A percentile compares a stretch with the other conserved stretches of the same genome.
These are phyloP conservation scores for Crocodylus rhombifer DNA, from an alignment of 2,797 vertebrate genomes.

Conservation along the genomic window DNA sequence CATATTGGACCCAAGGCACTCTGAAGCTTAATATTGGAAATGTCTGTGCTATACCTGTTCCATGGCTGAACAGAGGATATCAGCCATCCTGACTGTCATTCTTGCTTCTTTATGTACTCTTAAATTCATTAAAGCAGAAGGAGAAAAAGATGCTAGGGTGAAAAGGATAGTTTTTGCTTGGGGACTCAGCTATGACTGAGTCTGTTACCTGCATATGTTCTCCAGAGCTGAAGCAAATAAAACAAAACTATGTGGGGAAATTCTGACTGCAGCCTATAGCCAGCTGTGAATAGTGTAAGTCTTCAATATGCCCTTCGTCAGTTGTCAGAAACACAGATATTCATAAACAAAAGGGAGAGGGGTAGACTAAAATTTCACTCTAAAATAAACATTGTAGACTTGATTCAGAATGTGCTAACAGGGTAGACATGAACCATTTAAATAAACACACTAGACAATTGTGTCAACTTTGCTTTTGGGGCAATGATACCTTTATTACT, in stretches of 20 bases:
- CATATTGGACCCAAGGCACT: background rate
- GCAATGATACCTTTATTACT: slow-evolving; percentile 34
- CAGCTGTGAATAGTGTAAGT: slow-evolving; percentile 48
- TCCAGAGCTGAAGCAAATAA: slow-evolving; percentile 27
- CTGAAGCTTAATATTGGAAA: background rate
- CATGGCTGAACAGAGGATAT: background rate
- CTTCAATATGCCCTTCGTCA: slow-evolving; percentile 69
- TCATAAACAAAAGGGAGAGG: slow-evolving; percentile 58
- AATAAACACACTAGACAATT: slow-evolving; percentile 42
- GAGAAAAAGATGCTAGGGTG: slow-evolving; percentile 52
- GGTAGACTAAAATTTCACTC: slow-evolving; percentile 57
- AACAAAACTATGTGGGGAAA: slow-evolving; percentile 33
- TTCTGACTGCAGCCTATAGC: slow-evolving; percentile 16
- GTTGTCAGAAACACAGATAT: slow-evolving; percentile 65
- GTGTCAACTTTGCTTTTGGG: slow-evolving; percentile 44
- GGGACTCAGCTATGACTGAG: slow-evolving; percentile 32
- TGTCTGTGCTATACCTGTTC: background rate
- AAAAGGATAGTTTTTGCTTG: slow-evolving; percentile 12
- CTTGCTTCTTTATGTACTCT: slow-evolving; percentile 32
- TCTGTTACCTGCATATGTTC: slow-evolving; percentile 50
- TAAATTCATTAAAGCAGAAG: slow-evolving; percentile 48
- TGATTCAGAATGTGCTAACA: slow-evolving; percentile 59
- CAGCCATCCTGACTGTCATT: background rate
- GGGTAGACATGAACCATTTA: slow-evolving; percentile 58
- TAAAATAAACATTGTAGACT: slow-evolving; percentile 59